phyloP scores from a whole-genome alignment of 2,113 vertebrate genomes.

The Rousettus leschenaultii region DNA sequence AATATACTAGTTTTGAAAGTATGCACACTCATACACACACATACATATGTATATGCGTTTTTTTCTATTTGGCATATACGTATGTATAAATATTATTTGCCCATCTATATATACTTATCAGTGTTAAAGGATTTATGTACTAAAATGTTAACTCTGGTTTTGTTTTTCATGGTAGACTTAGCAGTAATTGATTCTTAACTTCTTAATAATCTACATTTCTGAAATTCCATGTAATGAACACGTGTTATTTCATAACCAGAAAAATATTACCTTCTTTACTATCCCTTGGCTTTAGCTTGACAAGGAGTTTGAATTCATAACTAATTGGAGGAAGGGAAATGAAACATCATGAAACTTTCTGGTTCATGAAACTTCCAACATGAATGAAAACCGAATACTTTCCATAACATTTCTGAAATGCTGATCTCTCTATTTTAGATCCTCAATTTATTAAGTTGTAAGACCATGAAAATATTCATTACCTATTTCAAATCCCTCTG shows the following conservation, averaged over 20 bases:
- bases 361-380: conserved; percentile 55
- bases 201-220: conserved; percentile 49
- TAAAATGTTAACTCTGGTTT: background rate
- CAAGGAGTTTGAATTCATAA: conserved; percentile 51
- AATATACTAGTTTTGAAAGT: background rate
- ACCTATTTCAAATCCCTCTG: conserved; percentile 20
- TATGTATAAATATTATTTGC: background rate
- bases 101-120: background rate
- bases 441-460: conserved; percentile 39
- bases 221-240: conserved; percentile 49
- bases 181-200: conserved; percentile 20
- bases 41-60: background rate
- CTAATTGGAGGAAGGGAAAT: conserved; percentile 47
- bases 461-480: conserved; percentile 41
- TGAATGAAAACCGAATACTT: conserved; percentile 59
- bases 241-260: conserved; percentile 33
- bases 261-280: conserved; percentile 37
- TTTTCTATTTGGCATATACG: background rate
- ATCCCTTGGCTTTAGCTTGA: conserved; percentile 29
- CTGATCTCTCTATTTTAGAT: conserved; percentile 36
- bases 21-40: background rate
- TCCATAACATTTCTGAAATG: conserved; percentile 47
- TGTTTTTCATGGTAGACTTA: background rate
- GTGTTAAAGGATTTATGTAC: background rate
- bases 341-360: conserved; percentile 37